A percentile compares a stretch with the other conserved stretches of the same genome.
These are phyloP conservation scores for Lichenostomus cassidix DNA, from an alignment of 2,113 vertebrate genomes.

Conservation along the genomic window DNA sequence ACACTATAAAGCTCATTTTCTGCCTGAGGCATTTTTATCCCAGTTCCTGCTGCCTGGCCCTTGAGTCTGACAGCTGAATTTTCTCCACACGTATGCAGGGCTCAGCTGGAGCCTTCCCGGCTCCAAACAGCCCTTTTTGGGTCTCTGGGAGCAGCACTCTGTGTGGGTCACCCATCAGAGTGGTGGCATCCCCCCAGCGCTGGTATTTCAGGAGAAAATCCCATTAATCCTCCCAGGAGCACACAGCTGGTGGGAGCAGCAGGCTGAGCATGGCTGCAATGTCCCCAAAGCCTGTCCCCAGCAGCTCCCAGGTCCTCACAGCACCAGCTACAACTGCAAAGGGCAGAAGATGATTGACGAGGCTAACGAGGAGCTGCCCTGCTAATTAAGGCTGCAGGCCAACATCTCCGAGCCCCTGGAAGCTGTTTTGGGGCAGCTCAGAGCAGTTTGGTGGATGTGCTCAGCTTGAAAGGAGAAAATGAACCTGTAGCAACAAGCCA, in stretches of 20 bases:
- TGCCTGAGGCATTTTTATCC: conserved; percentile 16
- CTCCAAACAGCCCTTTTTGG: background rate
- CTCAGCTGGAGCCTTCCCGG: background rate
- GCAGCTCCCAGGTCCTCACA: background rate
- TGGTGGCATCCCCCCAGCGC: background rate
- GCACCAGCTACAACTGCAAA: background rate
- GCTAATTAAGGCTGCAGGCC: background rate
- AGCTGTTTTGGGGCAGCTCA: background rate
- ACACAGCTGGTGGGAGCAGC: background rate
- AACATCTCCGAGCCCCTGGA: accelerated
- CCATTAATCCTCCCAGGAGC: background rate
- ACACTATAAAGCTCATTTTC: conserved; percentile 53
- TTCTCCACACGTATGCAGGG: background rate
- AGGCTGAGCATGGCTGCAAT: background rate
- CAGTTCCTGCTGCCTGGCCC: background rate
- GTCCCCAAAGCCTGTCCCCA: background rate
- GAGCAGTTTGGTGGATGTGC: background rate
- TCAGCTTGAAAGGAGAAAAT: background rate
- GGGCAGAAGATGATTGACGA: background rate
- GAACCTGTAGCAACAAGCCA: background rate
- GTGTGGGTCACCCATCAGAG: accelerated
- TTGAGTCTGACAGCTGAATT: background rate
- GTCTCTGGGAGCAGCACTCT: background rate
- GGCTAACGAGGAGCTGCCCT: background rate
- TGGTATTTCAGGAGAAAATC: background rate